Base-by-base conservation (phyloP, 2,797 vertebrate species). In the Labeo calbasu region DNA sequence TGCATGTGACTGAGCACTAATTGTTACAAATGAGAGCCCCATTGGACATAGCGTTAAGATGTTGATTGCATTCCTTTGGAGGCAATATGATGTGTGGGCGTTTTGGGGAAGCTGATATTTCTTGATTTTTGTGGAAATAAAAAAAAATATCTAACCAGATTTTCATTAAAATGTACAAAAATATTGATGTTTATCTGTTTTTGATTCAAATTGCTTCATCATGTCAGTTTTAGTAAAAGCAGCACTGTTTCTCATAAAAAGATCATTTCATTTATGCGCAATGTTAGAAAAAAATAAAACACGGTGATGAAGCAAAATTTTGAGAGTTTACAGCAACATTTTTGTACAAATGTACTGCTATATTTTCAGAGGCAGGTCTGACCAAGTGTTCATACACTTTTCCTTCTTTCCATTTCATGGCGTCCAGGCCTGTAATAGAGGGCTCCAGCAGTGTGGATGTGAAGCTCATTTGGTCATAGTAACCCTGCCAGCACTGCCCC, bases 401-500 rank as follows among this genome's bases (percentile, higher is more conserved):
- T 3, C 25, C 11, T 71, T 68, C 53, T 21, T 78, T 69, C 51
- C 19, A 4, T 70, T 71, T 25, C 19, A 36, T 46, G 53, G 48
- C 40, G 23, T 84, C 75, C 53, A 61, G 14, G 50, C 10, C 75
- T 84, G 83, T 57, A 72, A 71, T 48, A 82, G 81, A 82, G 32
- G 21, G 48, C 79, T 83, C 32, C 46, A 51, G 65, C 71, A 81
- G 63, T 36, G 50, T 57, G 36, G 36, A 81, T 69, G 43, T 23
- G 63, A 84, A 78, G 83, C 79, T 83, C 77, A 76, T 87, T 87
- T 83, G 71, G 84, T 76, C 53, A 86, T 55, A 65, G 82, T 59
- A 59, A 66, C 80, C 77, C 81, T 76, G 75, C 72, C 68, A 63
- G 78, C 9, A 46, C 59, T 43, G 76, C 85, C 80, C 40, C 57